phyloP scores from a whole-genome alignment of 2,888 invertebrate species.

The Eilema depressum region DNA sequence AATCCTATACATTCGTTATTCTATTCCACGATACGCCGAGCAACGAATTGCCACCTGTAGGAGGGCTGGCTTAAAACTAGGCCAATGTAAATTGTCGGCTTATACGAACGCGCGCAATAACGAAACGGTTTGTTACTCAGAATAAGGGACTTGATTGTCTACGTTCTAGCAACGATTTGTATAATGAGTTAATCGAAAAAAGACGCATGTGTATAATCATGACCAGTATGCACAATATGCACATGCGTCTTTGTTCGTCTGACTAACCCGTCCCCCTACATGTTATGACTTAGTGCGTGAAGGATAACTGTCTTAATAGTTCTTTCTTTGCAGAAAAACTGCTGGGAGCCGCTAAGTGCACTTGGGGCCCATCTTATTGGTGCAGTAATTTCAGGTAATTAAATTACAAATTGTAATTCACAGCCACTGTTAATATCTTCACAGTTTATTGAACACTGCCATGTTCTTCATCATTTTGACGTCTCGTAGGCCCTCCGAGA shows the following conservation, averaged over 20 bases:
- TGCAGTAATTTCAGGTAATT: slow-evolving; percentile 87
- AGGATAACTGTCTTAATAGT: background rate
- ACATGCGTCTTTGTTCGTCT: background rate
- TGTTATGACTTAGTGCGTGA: background rate
- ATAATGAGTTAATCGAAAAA: too few species aligned
- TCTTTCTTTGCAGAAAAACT: slow-evolving; percentile 60
- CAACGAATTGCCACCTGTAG: too few species aligned
- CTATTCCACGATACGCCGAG: too few species aligned
- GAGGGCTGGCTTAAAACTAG: too few species aligned
- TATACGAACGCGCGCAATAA: too few species aligned
- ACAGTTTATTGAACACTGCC: background rate
- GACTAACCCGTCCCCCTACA: background rate
- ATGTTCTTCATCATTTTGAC: background rate
- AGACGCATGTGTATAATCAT: background rate
- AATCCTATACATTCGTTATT: too few species aligned
- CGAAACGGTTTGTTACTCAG: too few species aligned
- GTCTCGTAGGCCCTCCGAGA: too few species aligned
- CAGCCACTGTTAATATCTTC: background rate
- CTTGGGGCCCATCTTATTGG: slow-evolving; percentile 94
- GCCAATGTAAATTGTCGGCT: too few species aligned
- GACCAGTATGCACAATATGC: too few species aligned
- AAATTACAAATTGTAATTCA: background rate
- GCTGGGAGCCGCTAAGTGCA: slow-evolving; percentile 89
- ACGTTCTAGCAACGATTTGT: too few species aligned
- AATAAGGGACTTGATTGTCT: too few species aligned